Conservation (phyloP, 2,888 invertebrate genomes). For the Polylopha cassiicola region DNA sequence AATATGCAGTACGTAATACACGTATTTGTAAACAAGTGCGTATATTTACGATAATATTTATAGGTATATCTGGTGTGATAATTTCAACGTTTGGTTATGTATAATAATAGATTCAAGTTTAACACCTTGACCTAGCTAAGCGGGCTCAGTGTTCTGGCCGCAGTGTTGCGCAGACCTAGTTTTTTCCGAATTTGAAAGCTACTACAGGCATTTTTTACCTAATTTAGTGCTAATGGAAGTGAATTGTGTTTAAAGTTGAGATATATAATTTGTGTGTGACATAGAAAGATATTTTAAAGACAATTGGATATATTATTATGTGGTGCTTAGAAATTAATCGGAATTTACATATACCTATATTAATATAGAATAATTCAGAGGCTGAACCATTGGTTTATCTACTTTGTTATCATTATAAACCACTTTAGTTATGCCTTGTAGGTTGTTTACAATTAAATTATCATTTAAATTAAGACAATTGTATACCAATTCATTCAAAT, state of each 20-base stretch:
- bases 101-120: conserved; percentile 24
- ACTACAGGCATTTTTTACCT: not conserved
- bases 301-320: too few species aligned
- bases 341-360: not conserved
- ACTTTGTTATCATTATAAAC: too few species aligned
- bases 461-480: conserved; percentile 11
- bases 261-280: not conserved
- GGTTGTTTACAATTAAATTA: too few species aligned
- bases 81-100: conserved; percentile 10
- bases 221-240: conserved; percentile 2
- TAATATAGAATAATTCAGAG: too few species aligned
- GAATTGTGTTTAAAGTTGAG: not conserved
- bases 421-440: too few species aligned
- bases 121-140: conserved; percentile 55
- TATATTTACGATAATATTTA: conserved; percentile 10
- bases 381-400: too few species aligned
- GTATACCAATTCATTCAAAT: conserved; percentile 13
- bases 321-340: not conserved
- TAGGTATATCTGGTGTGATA: conserved; percentile 2
- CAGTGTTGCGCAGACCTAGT: conserved; percentile 45
- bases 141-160: conserved; percentile 44
- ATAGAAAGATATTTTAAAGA: too few species aligned
- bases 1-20: conserved; percentile 31
- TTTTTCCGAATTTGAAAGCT: conserved; percentile 28
- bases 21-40: conserved; percentile 13